A percentile compares a stretch with the other conserved stretches of the same genome.
Evolutionary conservation across 2,113 vertebrate species (phyloP).

Genomic region (Oryctolagus cuniculus): mOryCun1.1 NC_091452.1:6037501-6038000

Average conservation of each 20-base stretch:
- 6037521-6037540: neutral
- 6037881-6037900: too few species aligned
- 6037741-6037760: neutral
- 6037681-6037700: neutral
- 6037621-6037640: neutral
- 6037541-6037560: fast-evolving
- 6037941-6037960: neutral
- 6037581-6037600: neutral
- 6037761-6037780: neutral
- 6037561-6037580: neutral
- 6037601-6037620: too few species aligned
- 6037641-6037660: neutral
- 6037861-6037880: fast-evolving
- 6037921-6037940: neutral
- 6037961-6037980: neutral
- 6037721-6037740: neutral
- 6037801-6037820: neutral
- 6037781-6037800: neutral
- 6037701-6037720: neutral
- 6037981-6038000: neutral
- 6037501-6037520: too few species aligned
- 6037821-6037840: neutral
- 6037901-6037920: neutral
- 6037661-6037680: neutral
- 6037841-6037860: neutral